Percentiles rank a stretch among this genome's conserved stretches.
These are phyloP conservation scores for Chrysolina haemoptera DNA, from an alignment of 2,888 invertebrate genomes.

Conservation along the genomic window DNA sequence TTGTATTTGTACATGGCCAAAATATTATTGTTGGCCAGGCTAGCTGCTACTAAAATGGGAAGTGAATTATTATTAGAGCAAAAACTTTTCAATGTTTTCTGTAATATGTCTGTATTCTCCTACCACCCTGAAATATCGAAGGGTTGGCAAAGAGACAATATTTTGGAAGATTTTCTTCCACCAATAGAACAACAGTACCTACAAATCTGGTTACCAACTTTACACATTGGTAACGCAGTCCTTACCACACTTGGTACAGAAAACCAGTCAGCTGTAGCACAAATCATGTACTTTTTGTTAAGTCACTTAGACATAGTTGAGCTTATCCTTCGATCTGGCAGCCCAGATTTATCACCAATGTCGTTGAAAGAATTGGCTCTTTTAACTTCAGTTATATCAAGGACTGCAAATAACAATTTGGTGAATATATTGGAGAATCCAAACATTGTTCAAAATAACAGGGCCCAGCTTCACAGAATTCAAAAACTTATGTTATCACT, in stretches of 20 bases:
- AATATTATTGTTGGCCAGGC: constrained; percentile 83
- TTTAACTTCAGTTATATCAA: constrained; percentile 73
- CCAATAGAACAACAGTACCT: constrained; percentile 81
- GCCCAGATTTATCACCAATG: constrained; percentile 77
- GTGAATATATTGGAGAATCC: constrained; percentile 64
- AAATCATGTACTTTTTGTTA: constrained; percentile 85
- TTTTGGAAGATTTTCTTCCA: constrained; percentile 73
- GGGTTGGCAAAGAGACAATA: constrained; percentile 58
- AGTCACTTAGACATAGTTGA: constrained; percentile 88
- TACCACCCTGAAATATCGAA: constrained; percentile 79
- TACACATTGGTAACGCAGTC: constrained; percentile 86
- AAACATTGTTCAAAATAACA: constrained; percentile 69
- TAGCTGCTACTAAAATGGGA: constrained; percentile 77
- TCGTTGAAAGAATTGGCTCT: constrained; percentile 83
- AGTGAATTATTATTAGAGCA: constrained; percentile 77
- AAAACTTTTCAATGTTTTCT: constrained; percentile 75
- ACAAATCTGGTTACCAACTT: constrained; percentile 86
- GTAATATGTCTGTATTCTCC: constrained; percentile 80
- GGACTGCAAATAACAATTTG: constrained; percentile 66
- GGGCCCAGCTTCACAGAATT: constrained; percentile 78
- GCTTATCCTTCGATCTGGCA: constrained; percentile 80
- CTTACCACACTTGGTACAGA: constrained; percentile 87
- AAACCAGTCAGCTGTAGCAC: constrained; percentile 86
- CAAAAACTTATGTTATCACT: constrained; percentile 84
- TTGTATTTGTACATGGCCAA: constrained; percentile 91